These are phyloP conservation scores for Zophobas atratus DNA, from an alignment of 1,140 invertebrate genomes.

Conservation along the genomic window DNA sequence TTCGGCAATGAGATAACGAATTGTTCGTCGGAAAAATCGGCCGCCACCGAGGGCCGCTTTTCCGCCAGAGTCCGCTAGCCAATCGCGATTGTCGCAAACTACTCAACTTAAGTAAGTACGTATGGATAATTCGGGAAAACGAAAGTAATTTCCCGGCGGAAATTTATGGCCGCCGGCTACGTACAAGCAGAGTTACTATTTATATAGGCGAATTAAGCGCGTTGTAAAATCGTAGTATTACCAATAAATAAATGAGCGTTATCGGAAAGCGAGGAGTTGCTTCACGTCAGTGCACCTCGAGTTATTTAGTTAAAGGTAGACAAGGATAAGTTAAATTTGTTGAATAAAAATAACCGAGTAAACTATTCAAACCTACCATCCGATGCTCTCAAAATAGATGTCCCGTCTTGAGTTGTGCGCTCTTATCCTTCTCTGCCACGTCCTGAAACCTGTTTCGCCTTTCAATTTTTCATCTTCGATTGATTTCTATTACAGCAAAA, in stretches of 20 bases:
- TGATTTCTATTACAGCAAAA: constrained; percentile 70
- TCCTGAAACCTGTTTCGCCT: constrained; percentile 10
- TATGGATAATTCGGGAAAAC: constrained; percentile 2
- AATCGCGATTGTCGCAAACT: neutral
- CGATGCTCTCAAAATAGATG: constrained; percentile 56
- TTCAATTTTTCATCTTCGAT: constrained; percentile 41
- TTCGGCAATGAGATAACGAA: constrained; percentile 39
- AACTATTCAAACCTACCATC: constrained; percentile 57
- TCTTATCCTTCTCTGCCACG: constrained; percentile 43
- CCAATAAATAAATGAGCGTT: constrained; percentile 5
- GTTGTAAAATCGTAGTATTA: constrained; percentile 5
- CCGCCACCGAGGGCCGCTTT: neutral
- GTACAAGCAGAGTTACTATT: constrained; percentile 10
- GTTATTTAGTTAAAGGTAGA: constrained; percentile 46
- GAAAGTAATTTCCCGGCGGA: neutral
- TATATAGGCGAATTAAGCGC: constrained; percentile 16
- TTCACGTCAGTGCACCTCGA: constrained; percentile 8
- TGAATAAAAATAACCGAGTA: constrained; percentile 59
- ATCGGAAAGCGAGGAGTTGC: neutral
- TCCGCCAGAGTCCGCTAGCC: neutral
- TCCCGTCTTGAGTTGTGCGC: constrained; percentile 53
- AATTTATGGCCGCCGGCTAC: neutral
- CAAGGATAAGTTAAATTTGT: constrained; percentile 56
- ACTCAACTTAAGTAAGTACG: neutral
- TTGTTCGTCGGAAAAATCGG: constrained; percentile 19